phyloP scores from a whole-genome alignment of 2,797 vertebrate species.

The Gila robusta region DNA sequence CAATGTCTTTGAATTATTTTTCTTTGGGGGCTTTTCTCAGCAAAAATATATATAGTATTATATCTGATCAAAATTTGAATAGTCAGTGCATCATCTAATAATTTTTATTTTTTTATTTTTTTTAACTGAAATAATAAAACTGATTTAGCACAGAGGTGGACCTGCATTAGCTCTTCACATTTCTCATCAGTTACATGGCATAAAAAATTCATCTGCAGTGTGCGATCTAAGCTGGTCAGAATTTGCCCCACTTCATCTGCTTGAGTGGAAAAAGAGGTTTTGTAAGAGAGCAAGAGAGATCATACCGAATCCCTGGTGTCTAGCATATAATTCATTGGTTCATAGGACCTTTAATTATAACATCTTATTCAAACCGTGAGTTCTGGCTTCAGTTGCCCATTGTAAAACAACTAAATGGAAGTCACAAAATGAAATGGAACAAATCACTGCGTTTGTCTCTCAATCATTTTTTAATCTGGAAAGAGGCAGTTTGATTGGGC shows the following conservation, averaged over 20 bases:
- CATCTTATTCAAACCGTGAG: neutral
- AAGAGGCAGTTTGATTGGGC: neutral
- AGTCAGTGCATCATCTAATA: neutral
- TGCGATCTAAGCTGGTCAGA: constrained; percentile 29
- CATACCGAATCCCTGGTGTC: neutral
- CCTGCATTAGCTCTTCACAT: constrained; percentile 3
- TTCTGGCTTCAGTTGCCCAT: neutral
- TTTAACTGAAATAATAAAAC: too few species aligned
- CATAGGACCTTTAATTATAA: constrained; percentile 11
- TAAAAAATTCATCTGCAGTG: constrained; percentile 2
- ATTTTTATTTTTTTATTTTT: neutral
- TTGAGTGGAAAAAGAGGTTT: constrained; percentile 18
- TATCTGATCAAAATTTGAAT: constrained; percentile 1
- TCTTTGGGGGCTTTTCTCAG: neutral
- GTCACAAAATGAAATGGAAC: constrained; percentile 2
- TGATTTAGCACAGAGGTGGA: neutral
- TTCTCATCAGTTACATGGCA: constrained; percentile 6
- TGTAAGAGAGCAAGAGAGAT: neutral
- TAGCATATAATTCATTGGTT: neutral
- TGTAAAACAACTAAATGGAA: constrained; percentile 2
- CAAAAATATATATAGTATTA: neutral
- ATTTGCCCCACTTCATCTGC: constrained; percentile 5
- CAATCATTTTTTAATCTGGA: neutral
- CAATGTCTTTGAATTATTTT: neutral
- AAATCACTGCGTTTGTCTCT: neutral